Conservation (phyloP, 2,113 vertebrate genomes). For the Heliornis fulica region DNA sequence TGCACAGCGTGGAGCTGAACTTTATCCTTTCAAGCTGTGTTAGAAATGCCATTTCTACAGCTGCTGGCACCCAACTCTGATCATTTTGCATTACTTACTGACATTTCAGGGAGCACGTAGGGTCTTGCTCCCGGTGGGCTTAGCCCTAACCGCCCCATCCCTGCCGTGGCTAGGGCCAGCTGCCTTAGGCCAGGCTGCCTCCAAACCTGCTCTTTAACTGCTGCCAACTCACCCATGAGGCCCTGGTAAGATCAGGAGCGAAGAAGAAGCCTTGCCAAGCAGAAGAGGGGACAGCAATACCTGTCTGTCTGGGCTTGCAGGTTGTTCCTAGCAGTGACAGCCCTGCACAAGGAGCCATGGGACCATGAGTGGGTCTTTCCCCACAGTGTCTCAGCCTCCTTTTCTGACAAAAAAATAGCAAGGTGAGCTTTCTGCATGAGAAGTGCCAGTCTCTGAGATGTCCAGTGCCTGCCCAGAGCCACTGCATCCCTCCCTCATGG, state of each 20-base stretch:
- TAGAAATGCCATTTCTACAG: constrained; percentile 49
- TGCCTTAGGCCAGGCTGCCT: not conserved
- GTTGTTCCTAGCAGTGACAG: not conserved
- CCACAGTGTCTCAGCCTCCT: not conserved
- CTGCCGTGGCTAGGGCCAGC: fast-evolving
- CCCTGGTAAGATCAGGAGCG: not conserved
- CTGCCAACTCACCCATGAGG: not conserved
- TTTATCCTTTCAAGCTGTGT: constrained; percentile 30
- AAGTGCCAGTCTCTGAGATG: not conserved
- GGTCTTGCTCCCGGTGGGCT: not conserved
- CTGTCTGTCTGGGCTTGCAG: not conserved
- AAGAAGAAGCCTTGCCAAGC: not conserved
- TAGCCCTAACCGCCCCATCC: not conserved
- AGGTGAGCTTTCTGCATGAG: not conserved
- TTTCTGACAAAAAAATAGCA: not conserved
- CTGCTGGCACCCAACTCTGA: not conserved
- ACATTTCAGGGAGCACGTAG: constrained; percentile 30
- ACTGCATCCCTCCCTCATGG: not conserved
- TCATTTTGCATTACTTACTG: constrained; percentile 52
- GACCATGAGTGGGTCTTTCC: not conserved
- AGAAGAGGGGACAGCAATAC: not conserved
- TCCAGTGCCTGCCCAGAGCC: not conserved
- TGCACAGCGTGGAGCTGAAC: not conserved
- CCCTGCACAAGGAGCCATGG: not conserved
- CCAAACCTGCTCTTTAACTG: not conserved